Evolutionary conservation across 1,140 invertebrate genomes (phyloP), one percentile per base, ranked within the genome.

Genomic region (Ceratina australensis): DNA sequence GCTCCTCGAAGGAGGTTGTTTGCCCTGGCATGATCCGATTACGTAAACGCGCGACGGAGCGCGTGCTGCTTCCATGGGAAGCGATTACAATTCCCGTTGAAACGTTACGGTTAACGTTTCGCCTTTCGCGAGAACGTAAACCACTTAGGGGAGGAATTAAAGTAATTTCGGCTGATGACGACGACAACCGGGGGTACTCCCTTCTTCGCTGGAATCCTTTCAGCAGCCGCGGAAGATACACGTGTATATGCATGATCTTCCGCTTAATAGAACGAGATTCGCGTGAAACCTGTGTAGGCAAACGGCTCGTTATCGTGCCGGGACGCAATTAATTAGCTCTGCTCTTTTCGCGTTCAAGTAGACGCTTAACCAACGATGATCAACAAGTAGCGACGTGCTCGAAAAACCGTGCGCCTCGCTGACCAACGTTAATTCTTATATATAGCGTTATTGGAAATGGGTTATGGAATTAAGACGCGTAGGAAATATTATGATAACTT

Each of bases 11-110:
- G 28, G 22, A 16, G 28, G 22, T 52, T 52, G 65, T 50, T 76
- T 60, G 54, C 26, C 7, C 33, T 24, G 52, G n/a, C 47, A 76
- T 69, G 56, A 61, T 42, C 56, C 65, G 47, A 76, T 76, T 76
- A 68, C 54, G 73, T 68, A 68, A 75, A 75, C 42, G 73, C 42
- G 73, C 63, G 18, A 57, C 24, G 22, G 72, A 67, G 59, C 42
- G 54, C 28, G 22, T 33, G 64, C 65, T 68, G n/a, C 52, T 54
- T 54, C 54, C 52, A 67, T 28, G 47, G 47, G 42, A 24, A 59
- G 47, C 56, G 64, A 60, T 33, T 52, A 52, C 56, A 52, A 28
- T 22, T 16, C n/a, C 8, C 54, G 24, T 22, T 22, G 67, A 57
- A 69, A 69, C 26, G 28, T 42, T 15, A 13, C 28, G 52, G 52